phyloP scores from a whole-genome alignment of 1,140 invertebrate species.

The Acyrthosiphon pisum region DNA sequence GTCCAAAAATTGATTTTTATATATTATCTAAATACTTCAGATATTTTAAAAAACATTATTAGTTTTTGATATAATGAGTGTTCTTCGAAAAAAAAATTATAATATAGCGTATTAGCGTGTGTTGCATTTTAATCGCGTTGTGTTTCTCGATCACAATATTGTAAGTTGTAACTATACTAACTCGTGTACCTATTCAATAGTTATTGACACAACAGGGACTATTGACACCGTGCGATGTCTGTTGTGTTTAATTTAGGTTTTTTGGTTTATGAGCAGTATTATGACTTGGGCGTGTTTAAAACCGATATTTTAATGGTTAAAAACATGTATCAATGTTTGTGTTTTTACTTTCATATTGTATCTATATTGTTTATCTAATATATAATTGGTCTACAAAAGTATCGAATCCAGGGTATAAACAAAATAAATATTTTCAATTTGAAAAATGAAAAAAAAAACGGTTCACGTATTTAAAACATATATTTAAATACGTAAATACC shows the following conservation, averaged over 20 bases:
- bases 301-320: neutral
- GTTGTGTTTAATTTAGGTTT: too few species aligned
- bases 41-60: neutral
- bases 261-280: too few species aligned
- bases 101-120: neutral
- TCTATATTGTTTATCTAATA: too few species aligned
- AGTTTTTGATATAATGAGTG: neutral
- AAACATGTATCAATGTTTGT: neutral
- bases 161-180: neutral
- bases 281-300: too few species aligned
- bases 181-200: neutral
- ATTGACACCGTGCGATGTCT: too few species aligned
- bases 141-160: neutral
- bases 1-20: neutral
- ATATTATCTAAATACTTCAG: neutral
- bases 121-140: neutral
- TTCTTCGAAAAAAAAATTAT: neutral
- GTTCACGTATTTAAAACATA: neutral
- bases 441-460: neutral
- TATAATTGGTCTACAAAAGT: neutral
- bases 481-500: too few species aligned
- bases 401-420: too few species aligned
- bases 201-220: neutral
- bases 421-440: neutral
- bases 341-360: neutral